Evolutionary conservation across 2,888 invertebrate species (phyloP), one percentile per base, ranked within the genome.

Genomic region (Elgonia sp.): DNA sequence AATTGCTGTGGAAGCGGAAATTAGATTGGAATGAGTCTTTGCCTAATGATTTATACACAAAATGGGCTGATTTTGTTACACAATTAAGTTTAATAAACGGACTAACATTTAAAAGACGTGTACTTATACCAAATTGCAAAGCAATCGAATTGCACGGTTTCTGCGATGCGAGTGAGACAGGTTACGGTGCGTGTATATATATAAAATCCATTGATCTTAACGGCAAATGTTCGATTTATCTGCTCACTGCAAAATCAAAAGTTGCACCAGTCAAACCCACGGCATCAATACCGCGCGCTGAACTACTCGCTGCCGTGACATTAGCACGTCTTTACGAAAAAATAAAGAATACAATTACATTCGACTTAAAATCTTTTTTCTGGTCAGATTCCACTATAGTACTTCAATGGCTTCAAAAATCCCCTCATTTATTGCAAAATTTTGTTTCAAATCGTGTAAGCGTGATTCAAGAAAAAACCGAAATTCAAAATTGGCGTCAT

Each of bases 21-120:
- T 12, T 90, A 0, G 86, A 88, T 18, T 91, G 90, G 90, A 89
- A 91, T 46, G 90, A 91, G 55, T 89, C 90, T 16, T 21, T 90
- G 5, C 91, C 90, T 0, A 29, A 3, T 0, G 67, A 85, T 9
- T 53, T 90, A 4, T 65, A 89, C 20, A 86, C 86, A 12, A 60
- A 63, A 60, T 91, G 91, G 91, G 39, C 16, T 4, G 63, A 80
- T 46, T 90, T 89, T 76, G 65, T 75, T 7, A 46, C 65, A 2
- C 89, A 90, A 77, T 21, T 90, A 18, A 63, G 50, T 18, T 21
- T 65, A 4, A 55, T 91, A 2, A 86, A 89, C 62, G 67, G 89
- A 2, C 21, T 90, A 0, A 7, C 29, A n/a, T 87, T 90, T 21
- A 39, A 55, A 29, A 65, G 91, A 14, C 76, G 60, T 29, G 67